Evolutionary conservation across 2,797 vertebrate species (phyloP).

Genomic region (Salmo trutta): DNA sequence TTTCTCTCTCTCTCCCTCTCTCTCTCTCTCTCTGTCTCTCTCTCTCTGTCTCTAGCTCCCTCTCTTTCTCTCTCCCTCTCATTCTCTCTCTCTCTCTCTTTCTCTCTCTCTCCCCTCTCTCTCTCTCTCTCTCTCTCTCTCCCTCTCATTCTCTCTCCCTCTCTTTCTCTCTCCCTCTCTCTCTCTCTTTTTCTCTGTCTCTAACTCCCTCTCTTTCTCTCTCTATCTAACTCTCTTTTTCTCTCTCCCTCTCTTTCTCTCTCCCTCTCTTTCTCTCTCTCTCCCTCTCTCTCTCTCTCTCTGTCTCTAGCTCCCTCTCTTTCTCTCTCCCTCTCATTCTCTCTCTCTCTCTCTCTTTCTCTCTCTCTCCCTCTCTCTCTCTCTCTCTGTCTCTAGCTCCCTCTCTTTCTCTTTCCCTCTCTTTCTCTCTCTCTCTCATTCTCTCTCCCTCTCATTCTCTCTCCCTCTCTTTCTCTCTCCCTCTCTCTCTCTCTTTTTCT

Average conservation of each 20-base stretch:
- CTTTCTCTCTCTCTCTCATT: too few species aligned
- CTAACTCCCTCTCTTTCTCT: not conserved
- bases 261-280: not conserved
- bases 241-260: slow-evolving; percentile 27
- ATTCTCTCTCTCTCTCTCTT: not conserved
- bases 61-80: too few species aligned
- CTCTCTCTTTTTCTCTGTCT: too few species aligned
- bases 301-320: not conserved
- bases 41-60: too few species aligned
- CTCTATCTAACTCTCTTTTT: not conserved
- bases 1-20: not conserved
- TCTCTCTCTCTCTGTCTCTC: not conserved
- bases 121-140: not conserved
- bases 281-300: not conserved
- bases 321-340: not conserved
- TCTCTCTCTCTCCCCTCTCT: not conserved
- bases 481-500: not conserved
- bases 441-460: too few species aligned
- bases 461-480: too few species aligned
- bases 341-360: not conserved
- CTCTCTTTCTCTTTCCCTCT: too few species aligned
- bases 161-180: too few species aligned
- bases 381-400: too few species aligned
- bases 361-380: not conserved
- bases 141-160: too few species aligned